A percentile compares a stretch with the other conserved stretches of the same genome.
Conservation (phyloP, 2,888 invertebrate genomes). For the Hyposoter dolosus region DNA sequence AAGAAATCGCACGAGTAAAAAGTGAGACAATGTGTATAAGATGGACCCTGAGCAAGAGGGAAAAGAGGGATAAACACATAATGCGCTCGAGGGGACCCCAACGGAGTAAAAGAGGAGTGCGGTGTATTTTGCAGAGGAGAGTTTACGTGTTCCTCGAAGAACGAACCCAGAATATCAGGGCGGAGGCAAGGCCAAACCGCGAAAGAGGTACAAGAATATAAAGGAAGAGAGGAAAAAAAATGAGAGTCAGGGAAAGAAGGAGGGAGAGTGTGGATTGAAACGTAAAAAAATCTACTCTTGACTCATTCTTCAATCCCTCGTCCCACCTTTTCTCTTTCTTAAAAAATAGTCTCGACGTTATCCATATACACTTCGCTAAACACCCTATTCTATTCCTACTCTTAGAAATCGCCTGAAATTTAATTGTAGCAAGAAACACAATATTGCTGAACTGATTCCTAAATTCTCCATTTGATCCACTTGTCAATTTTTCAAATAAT, state of each 20-base stretch:
- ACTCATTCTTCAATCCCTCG: constrained; percentile 42
- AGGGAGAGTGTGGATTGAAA: constrained; percentile 71
- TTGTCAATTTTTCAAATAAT: too few relatives aligned
- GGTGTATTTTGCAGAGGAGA: constrained; percentile 69
- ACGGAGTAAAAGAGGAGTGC: constrained; percentile 59
- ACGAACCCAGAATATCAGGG: constrained; percentile 63
- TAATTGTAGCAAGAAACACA: too few relatives aligned
- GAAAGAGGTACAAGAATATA: constrained; percentile 54
- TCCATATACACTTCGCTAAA: neutral
- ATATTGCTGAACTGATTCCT: too few relatives aligned
- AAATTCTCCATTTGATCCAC: too few relatives aligned
- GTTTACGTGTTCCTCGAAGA: constrained; percentile 81
- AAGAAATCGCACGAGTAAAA: constrained; percentile 20
- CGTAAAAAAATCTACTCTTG: constrained; percentile 73
- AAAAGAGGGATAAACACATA: constrained; percentile 80
- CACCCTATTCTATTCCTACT: neutral
- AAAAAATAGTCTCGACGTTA: constrained; percentile 16
- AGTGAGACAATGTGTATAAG: constrained; percentile 64
- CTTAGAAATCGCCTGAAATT: too few relatives aligned
- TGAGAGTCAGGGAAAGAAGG: constrained; percentile 1
- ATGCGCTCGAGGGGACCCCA: constrained; percentile 76
- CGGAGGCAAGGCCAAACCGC: constrained; percentile 70
- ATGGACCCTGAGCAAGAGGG: constrained; percentile 67
- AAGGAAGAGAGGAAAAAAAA: neutral
- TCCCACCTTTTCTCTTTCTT: constrained; percentile 7